Conservation (phyloP, 2,888 invertebrate species). For the Brenthis daphne region DNA sequence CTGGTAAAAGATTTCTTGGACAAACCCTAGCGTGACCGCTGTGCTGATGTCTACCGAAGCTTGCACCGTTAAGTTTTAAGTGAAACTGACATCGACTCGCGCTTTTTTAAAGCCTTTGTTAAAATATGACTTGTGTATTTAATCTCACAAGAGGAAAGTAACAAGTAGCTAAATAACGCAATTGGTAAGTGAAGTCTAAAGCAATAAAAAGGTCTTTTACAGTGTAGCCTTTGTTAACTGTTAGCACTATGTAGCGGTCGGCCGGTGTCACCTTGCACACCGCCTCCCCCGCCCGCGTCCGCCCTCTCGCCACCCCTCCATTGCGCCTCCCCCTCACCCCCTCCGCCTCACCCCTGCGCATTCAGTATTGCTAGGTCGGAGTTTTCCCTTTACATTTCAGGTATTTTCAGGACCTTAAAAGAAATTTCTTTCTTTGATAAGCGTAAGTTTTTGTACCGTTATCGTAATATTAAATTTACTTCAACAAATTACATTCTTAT, state of each 20-base stretch:
- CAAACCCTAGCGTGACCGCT: too few species aligned
- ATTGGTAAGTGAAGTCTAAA: slow-evolving; percentile 20
- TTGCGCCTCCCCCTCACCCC: slow-evolving; percentile 21
- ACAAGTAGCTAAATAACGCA: slow-evolving; percentile 1
- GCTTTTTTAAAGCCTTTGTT: slow-evolving; percentile 7
- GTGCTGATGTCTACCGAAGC: neutral
- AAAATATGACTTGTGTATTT: slow-evolving; percentile 15
- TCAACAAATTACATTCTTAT: neutral
- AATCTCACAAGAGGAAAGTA: slow-evolving; percentile 18
- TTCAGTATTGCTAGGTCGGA: slow-evolving; percentile 21
- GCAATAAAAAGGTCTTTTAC: slow-evolving; percentile 25
- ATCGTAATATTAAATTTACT: neutral
- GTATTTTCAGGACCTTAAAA: slow-evolving; percentile 20
- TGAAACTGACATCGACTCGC: neutral
- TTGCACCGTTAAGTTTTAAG: neutral
- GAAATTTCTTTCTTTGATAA: slow-evolving; percentile 21
- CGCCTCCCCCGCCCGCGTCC: neutral
- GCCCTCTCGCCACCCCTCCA: slow-evolving; percentile 4
- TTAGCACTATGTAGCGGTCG: slow-evolving; percentile 22
- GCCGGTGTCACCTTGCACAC: slow-evolving; percentile 22
- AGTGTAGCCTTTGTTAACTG: slow-evolving; percentile 26
- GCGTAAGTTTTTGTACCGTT: slow-evolving; percentile 4
- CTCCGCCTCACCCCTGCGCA: slow-evolving; percentile 9
- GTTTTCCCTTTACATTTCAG: slow-evolving; percentile 27
- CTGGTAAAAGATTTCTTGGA: too few species aligned